Evolutionary conservation across 2,888 invertebrate species (phyloP), one percentile per base, ranked within the genome.

Genomic region (Harpagoxenus sublaevis): DNA sequence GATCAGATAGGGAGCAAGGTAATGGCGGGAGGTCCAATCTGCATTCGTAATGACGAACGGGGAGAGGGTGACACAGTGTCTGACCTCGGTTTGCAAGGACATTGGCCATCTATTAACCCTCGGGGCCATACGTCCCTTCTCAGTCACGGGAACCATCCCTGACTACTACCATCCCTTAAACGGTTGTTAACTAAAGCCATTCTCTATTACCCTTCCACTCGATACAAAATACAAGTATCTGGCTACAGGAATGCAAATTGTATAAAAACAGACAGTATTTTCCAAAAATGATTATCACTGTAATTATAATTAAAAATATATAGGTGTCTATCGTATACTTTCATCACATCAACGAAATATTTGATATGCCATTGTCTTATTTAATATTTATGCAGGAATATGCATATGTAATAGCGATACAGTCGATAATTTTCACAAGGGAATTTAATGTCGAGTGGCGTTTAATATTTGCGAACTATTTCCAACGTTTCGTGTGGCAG

Each of bases 71-170:
- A 94, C 93, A 91, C 93, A 92, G 92, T 92, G 92, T 92, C 92
- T 92, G 92, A 93, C 93, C 92, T 92, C 91, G 84, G 87, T 84
- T 88, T 84, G 87, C 87, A 77, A 89, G 92, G 92, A 92, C 93
- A 92, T 92, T 90, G 93, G 92, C 92, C 93, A 94, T 94, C 93
- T 93, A 93, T 94, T 94, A 94, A 93, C 93, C 93, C 93, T 90
- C 86, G 84, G 90, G 92, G 92, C 92, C 89, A 87, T 90, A 89
- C 90, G 86, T 85, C 86, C 89, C 88, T 87, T 84, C 88, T 89
- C 91, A 87, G 90, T 92, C 91, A 90, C 85, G 77, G 74, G 85
- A 86, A 85, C 70, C n/a, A 74, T 81, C 74, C 66, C 39, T 45
- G 31, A 45, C 57, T 82, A 91, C 90, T 87, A 87, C 84, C 79